A percentile compares a stretch with the other conserved stretches of the same genome.
phyloP scores from a whole-genome alignment of 2,888 invertebrate genomes.

The Nephrocerus scutellatus region DNA sequence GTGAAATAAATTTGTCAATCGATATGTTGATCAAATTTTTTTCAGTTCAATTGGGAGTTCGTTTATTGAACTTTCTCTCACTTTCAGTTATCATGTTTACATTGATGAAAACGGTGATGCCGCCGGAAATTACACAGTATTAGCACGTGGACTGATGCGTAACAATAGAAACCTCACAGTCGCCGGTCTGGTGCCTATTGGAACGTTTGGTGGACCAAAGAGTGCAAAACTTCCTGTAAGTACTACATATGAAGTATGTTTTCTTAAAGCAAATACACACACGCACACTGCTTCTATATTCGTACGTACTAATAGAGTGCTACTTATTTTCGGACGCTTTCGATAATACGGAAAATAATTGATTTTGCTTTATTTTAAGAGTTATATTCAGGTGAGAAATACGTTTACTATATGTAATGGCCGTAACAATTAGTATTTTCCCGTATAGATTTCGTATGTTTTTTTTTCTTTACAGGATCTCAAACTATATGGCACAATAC shows the following conservation, averaged over 20 bases:
- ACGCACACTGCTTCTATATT: neutral
- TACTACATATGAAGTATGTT: constrained; percentile 24
- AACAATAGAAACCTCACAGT: constrained; percentile 37
- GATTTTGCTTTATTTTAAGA: constrained; percentile 10
- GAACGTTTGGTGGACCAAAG: constrained; percentile 59
- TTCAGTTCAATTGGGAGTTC: too few species aligned
- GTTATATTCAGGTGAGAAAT: constrained; percentile 22
- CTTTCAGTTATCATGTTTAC: constrained; percentile 75
- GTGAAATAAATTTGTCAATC: too few species aligned
- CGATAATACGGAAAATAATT: constrained; percentile 1
- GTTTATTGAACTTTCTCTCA: too few species aligned
- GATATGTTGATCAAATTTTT: too few species aligned
- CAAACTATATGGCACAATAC: constrained; percentile 61
- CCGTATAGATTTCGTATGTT: neutral
- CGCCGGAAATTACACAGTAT: constrained; percentile 86
- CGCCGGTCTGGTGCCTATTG: constrained; percentile 73
- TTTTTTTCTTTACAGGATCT: constrained; percentile 56
- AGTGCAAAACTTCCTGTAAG: constrained; percentile 68
- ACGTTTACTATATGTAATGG: neutral
- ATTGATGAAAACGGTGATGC: constrained; percentile 91
- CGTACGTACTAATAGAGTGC: neutral
- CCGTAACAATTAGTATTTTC: neutral
- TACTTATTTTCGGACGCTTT: constrained; percentile 24
- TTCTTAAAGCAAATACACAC: constrained; percentile 13
- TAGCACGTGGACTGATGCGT: constrained; percentile 53